A percentile compares a stretch with the other conserved stretches of the same genome.
Conservation (phyloP, 2,113 vertebrate genomes). For the Elanoides forficatus region DNA sequence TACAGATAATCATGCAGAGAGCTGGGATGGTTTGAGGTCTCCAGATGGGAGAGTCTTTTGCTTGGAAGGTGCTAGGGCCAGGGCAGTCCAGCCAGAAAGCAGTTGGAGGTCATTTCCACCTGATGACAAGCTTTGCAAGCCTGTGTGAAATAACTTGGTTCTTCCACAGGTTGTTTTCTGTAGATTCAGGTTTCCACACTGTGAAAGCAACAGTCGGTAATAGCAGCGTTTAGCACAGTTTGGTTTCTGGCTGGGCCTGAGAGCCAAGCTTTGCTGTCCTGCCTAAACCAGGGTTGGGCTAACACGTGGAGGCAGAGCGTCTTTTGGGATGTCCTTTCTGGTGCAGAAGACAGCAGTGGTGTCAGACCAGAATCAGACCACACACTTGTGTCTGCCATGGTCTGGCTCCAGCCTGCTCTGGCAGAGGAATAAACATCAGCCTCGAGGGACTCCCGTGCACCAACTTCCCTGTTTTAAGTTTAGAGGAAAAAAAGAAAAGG, state of each 20-base stretch:
- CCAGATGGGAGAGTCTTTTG: background rate
- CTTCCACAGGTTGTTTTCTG: background rate
- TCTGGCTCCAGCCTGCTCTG: background rate
- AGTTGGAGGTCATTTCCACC: background rate
- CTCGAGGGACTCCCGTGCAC: background rate
- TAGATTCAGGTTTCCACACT: background rate
- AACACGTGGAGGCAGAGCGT: background rate
- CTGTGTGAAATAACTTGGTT: background rate
- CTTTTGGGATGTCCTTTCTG: background rate
- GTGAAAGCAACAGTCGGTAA: background rate
- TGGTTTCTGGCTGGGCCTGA: background rate
- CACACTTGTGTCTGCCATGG: background rate
- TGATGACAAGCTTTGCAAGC: background rate
- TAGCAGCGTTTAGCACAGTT: background rate
- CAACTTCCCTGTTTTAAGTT: background rate
- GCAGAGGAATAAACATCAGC: background rate
- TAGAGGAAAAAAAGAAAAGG: background rate
- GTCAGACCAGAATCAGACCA: background rate
- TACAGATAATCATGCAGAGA: background rate
- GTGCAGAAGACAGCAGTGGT: background rate
- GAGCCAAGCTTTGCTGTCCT: background rate
- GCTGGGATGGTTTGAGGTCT: background rate
- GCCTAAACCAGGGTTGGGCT: background rate
- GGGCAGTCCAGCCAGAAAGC: background rate
- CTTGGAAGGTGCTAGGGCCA: background rate